These are phyloP conservation scores for Anthoscopus minutus DNA, from an alignment of 2,113 vertebrate species.

Conservation along the genomic window DNA sequence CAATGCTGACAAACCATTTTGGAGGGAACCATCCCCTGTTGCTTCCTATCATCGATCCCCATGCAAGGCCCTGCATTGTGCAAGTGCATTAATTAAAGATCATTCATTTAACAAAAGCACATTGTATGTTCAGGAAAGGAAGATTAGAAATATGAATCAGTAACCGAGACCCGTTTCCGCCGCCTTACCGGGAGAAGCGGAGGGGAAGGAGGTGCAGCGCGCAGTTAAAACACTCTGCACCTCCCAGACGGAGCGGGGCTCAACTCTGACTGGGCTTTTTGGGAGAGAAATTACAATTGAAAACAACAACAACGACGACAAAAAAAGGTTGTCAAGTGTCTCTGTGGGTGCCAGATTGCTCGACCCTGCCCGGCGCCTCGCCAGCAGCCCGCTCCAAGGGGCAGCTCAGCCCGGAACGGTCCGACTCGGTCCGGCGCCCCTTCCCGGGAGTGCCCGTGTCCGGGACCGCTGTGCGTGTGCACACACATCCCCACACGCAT, in stretches of 20 bases:
- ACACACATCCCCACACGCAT: background rate
- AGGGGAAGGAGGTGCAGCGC: background rate
- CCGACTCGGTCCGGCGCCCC: background rate
- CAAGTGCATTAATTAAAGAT: slow-evolving; percentile 56
- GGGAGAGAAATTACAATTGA: background rate
- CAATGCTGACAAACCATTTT: slow-evolving; percentile 59
- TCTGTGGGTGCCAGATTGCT: background rate
- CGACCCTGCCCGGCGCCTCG: background rate
- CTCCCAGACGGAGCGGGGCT: background rate
- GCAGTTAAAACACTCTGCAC: background rate
- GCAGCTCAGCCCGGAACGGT: too few species aligned
- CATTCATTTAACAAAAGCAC: slow-evolving; percentile 55
- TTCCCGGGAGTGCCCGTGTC: fast-evolving
- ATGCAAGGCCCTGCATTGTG: slow-evolving; percentile 46
- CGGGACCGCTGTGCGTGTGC: background rate
- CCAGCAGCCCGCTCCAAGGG: background rate
- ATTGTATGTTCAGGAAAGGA: slow-evolving; percentile 39
- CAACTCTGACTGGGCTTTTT: background rate
- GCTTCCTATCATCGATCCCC: slow-evolving; percentile 61
- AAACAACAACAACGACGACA: background rate
- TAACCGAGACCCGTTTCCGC: background rate
- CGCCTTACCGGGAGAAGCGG: background rate
- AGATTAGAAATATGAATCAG: slow-evolving; percentile 51
- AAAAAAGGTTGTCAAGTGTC: background rate
- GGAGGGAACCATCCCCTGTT: slow-evolving; percentile 61